Percentiles rank a stretch among this genome's conserved stretches.
Conservation (phyloP, 2,888 invertebrate genomes). For the Apodemia zela region DNA sequence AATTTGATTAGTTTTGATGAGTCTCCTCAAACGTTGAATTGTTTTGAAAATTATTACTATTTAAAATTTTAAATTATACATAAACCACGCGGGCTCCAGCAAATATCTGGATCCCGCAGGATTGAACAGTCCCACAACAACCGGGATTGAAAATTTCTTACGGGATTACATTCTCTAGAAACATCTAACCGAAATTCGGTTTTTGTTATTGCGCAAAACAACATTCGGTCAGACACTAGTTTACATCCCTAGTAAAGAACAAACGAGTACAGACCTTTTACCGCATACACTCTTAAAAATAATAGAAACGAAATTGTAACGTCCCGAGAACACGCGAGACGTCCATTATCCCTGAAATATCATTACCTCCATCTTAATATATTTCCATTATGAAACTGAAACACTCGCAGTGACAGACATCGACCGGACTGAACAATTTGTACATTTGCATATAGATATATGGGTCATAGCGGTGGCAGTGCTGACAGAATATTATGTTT, state of each 20-base stretch:
- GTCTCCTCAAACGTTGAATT: too few relatives aligned
- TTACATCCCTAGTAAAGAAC: neutral
- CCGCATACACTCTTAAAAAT: neutral
- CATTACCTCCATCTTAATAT: conserved; percentile 2
- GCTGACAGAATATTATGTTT: too few relatives aligned
- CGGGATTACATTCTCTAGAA: too few relatives aligned
- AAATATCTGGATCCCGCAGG: too few relatives aligned
- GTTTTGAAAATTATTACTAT: too few relatives aligned
- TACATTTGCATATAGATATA: neutral
- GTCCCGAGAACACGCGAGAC: neutral
- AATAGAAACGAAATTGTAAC: conserved; percentile 8
- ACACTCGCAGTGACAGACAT: neutral
- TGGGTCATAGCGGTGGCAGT: too few relatives aligned
- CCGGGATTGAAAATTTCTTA: too few relatives aligned
- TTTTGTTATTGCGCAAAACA: too few relatives aligned
- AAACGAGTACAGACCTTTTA: neutral
- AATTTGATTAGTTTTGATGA: too few relatives aligned
- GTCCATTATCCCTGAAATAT: conserved; percentile 2
- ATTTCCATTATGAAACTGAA: conserved; percentile 2
- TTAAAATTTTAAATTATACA: too few relatives aligned
- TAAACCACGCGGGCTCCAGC: too few relatives aligned
- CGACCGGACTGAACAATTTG: neutral
- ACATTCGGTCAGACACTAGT: neutral
- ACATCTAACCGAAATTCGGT: neutral
- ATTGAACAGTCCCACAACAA: too few relatives aligned